phyloP scores from a whole-genome alignment of 2,113 vertebrate genomes.

The Pycnonotus jocosus region DNA sequence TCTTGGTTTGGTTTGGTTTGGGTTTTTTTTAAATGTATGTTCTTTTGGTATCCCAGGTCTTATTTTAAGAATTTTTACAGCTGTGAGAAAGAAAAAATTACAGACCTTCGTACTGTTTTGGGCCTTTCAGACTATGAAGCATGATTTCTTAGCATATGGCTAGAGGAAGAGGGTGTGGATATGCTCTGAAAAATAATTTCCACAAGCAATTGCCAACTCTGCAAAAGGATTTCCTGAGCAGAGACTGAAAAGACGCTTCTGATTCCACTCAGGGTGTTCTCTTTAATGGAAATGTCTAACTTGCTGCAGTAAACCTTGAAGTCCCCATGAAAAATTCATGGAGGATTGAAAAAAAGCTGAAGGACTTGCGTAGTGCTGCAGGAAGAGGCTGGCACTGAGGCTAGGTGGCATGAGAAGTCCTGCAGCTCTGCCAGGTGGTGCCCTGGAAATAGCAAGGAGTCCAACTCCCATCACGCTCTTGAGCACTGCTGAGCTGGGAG shows the following conservation, averaged over 20 bases:
- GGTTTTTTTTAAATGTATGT: neutral
- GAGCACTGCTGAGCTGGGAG: neutral
- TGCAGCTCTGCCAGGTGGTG: neutral
- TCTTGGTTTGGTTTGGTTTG: too few relatives aligned
- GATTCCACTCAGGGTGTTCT: slow-evolving; percentile 4
- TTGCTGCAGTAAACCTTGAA: slow-evolving; percentile 26
- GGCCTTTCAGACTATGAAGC: slow-evolving; percentile 11
- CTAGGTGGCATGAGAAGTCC: neutral
- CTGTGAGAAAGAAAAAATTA: slow-evolving; percentile 21
- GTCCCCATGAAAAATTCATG: slow-evolving; percentile 28
- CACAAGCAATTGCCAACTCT: neutral
- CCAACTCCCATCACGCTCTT: neutral
- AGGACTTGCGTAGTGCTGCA: neutral
- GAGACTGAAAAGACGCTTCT: slow-evolving; percentile 6
- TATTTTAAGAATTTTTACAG: slow-evolving; percentile 25
- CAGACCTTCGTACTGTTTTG: neutral
- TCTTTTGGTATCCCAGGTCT: neutral
- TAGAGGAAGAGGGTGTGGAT: slow-evolving; percentile 26
- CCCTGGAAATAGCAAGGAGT: neutral
- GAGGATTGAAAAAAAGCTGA: neutral
- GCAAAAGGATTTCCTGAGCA: slow-evolving; percentile 17
- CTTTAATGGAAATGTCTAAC: slow-evolving; percentile 35
- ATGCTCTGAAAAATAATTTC: slow-evolving; percentile 42
- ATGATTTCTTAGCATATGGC: slow-evolving; percentile 21
- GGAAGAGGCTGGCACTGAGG: neutral